phyloP scores from a whole-genome alignment of 2,888 invertebrate species.

The Podabrus alpinus region DNA sequence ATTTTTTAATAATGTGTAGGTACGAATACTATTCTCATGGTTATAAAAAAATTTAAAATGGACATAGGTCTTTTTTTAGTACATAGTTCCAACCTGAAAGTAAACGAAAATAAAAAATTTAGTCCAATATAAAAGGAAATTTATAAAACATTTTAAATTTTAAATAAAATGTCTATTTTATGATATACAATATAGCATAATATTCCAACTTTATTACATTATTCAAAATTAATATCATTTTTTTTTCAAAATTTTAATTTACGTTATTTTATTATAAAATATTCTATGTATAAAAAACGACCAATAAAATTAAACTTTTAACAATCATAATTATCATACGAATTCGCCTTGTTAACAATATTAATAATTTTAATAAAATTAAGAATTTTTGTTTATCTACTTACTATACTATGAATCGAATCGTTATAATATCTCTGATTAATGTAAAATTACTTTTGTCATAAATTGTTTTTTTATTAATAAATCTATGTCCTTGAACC shows the following conservation, averaged over 20 bases:
- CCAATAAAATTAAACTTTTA: slow-evolving; percentile 40
- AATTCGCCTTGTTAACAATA: slow-evolving; percentile 47
- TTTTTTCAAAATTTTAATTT: background rate
- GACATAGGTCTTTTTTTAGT: background rate
- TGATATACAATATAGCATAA: background rate
- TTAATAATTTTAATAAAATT: slow-evolving; percentile 37
- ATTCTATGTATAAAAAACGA: slow-evolving; percentile 36
- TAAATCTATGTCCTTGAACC: slow-evolving; percentile 53
- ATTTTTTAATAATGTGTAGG: background rate
- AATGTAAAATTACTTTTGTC: slow-evolving; percentile 52
- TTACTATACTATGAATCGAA: slow-evolving; percentile 33
- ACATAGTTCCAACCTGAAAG: background rate
- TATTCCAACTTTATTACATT: background rate
- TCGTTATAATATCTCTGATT: slow-evolving; percentile 48
- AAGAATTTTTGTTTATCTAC: slow-evolving; percentile 42
- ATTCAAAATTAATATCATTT: background rate
- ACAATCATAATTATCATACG: slow-evolving; percentile 46
- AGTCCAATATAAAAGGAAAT: background rate
- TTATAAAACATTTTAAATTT: background rate
- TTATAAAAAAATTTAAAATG: background rate
- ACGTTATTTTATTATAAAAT: background rate
- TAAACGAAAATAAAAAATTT: background rate
- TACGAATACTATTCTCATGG: background rate
- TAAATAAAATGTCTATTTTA: background rate
- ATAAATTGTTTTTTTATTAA: slow-evolving; percentile 49